Evolutionary conservation across 2,888 invertebrate genomes (phyloP), one percentile per base, ranked within the genome.

Genomic region (Megamerina dolium): DNA sequence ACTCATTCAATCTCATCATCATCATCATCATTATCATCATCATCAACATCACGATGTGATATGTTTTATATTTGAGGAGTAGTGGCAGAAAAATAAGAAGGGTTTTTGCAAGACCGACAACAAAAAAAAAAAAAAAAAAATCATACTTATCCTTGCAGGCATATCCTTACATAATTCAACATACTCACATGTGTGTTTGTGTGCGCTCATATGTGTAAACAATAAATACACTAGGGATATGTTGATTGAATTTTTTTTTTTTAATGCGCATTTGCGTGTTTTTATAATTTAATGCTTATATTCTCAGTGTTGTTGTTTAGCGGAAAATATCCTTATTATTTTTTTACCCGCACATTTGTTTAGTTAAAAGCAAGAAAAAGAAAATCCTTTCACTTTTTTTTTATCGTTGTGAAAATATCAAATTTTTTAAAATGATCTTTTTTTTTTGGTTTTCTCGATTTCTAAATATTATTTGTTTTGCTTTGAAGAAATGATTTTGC

Each of bases 401-500:
- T 31, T 31, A 31, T 31, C 31, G 12, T 31, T 31, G 31, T 31
- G 31, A 31, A 31, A 31, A 31, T 31, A 31, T 31, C 31, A 31
- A 31, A 31, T 31, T 31, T 31, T 31, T 31, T n/a, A 31, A 31
- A 31, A n/a, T 31, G 9, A 31, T 31, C 31, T 31, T 31, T 10
- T 31, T 10, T 16, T 31, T 31, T 16, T 34, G 18, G 18, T 34
- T 34, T 19, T 19, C 20, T 34, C 3, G 10, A 18, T 19, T 34
- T 18, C 13, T 19, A 9, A 18, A 29, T 32, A 32, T 30, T 43
- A 31, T 37, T 26, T 18, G 20, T 10, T 23, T 18, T 37, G 5
- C 32, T 37, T 27, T 27, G 12, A 3, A 27, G 13, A 31, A 17
- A 23, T 43, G 38, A 43, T 38, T 43, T 43, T 43, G 34, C 38